Percentiles rank a stretch among this genome's conserved stretches.
These are phyloP conservation scores for Leptopterna dolabrata DNA, from an alignment of 2,888 invertebrate genomes.

Conservation along the genomic window DNA sequence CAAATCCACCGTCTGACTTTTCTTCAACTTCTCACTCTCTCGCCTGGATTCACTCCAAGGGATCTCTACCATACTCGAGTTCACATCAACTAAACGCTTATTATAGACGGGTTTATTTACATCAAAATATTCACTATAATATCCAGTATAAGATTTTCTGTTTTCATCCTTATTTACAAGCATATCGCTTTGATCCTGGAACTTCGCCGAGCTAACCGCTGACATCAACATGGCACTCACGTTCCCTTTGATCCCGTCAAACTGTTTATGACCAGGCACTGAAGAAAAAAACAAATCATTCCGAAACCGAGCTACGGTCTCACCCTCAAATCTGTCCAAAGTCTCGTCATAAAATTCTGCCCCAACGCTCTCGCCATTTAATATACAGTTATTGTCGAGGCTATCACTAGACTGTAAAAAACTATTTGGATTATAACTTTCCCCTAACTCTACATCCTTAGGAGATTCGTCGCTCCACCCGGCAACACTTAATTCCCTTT, in stretches of 20 bases:
- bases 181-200: background rate
- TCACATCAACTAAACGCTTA: constrained; percentile 24
- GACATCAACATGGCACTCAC: background rate
- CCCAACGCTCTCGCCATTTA: constrained; percentile 46
- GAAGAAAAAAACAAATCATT: constrained; percentile 10
- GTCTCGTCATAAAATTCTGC: constrained; percentile 17
- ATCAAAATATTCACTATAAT: constrained; percentile 54
- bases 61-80: background rate
- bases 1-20: background rate
- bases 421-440: constrained; percentile 47
- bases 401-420: constrained; percentile 58
- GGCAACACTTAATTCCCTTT: constrained; percentile 48
- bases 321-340: constrained; percentile 25
- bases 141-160: constrained; percentile 29
- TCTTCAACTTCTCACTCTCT: background rate
- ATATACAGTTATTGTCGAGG: constrained; percentile 58
- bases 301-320: constrained; percentile 22
- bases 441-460: constrained; percentile 34
- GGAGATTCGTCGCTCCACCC: constrained; percentile 33
- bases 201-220: constrained; percentile 13
- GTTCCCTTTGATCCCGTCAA: background rate
- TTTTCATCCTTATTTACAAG: constrained; percentile 2
- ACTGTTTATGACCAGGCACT: background rate
- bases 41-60: background rate
- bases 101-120: constrained; percentile 11